These are phyloP conservation scores for Cyclophora albipunctata DNA, from an alignment of 2,888 invertebrate species.

Conservation along the genomic window DNA sequence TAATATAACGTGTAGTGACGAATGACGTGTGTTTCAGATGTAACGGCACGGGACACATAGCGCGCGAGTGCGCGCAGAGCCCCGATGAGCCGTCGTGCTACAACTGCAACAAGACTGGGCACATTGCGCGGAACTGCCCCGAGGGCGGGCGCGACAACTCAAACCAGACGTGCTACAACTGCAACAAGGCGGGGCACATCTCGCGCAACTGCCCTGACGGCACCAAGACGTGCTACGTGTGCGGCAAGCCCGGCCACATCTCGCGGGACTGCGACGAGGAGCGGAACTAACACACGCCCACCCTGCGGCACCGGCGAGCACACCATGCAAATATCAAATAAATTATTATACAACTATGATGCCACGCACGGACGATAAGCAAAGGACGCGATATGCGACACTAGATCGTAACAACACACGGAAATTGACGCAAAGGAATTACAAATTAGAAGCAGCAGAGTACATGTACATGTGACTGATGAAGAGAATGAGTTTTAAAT, in stretches of 20 bases:
- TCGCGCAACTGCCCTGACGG: conserved; percentile 89
- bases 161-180: conserved; percentile 92
- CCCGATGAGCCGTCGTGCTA: conserved; percentile 92
- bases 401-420: conserved; percentile 58
- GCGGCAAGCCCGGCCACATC: conserved; percentile 93
- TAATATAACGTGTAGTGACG: too few relatives aligned
- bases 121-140: conserved; percentile 91
- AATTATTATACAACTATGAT: conserved; percentile 61
- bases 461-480: conserved; percentile 41
- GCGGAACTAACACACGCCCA: conserved; percentile 70
- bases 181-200: conserved; percentile 95
- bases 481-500: conserved; percentile 61
- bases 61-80: conserved; percentile 91
- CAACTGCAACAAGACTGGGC: conserved; percentile 95
- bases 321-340: conserved; percentile 36
- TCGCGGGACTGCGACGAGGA: conserved; percentile 93
- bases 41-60: conserved; percentile 94
- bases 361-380: conserved; percentile 74
- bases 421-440: conserved; percentile 64
- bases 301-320: conserved; percentile 13
- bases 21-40: conserved; percentile 76
- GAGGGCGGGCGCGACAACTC: conserved; percentile 82
- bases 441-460: conserved; percentile 61
- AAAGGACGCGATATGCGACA: conserved; percentile 66
- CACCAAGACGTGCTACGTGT: conserved; percentile 94